phyloP scores from a whole-genome alignment of 2,797 vertebrate genomes.

The Linurgus olivaceus region DNA sequence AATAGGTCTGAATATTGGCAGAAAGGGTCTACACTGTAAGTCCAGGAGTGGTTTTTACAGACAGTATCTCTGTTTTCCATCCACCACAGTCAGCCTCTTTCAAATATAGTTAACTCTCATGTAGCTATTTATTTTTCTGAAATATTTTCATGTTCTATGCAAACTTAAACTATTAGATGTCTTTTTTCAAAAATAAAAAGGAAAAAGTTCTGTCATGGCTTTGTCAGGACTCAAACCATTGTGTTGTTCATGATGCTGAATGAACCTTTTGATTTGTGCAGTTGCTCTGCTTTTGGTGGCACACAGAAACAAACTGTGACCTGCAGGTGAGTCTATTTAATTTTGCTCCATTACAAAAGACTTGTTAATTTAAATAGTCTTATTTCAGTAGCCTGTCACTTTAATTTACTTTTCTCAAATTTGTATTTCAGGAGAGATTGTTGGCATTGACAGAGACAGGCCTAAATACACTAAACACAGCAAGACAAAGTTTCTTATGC shows the following conservation, averaged over 20 bases:
- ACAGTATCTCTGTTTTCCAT: not conserved
- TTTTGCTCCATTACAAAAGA: not conserved
- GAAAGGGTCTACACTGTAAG: not conserved
- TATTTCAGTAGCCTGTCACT: not conserved
- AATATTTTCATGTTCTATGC: not conserved
- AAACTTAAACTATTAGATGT: not conserved
- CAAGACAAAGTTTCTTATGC: not conserved
- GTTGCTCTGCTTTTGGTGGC: not conserved
- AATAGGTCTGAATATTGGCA: not conserved
- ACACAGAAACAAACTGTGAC: not conserved
- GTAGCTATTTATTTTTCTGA: not conserved
- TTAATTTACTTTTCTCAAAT: not conserved
- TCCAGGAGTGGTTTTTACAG: not conserved
- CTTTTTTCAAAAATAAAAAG: not conserved
- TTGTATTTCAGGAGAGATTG: not conserved
- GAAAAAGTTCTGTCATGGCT: not conserved
- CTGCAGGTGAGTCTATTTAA: not conserved
- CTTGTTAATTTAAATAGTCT: not conserved
- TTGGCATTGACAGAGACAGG: not conserved
- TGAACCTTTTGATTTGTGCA: not conserved
- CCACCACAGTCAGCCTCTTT: not conserved
- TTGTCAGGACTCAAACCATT: not conserved
- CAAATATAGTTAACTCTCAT: not conserved
- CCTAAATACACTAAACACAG: not conserved
- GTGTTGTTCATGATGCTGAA: accelerated